Conservation (phyloP, 2,113 vertebrate genomes). For the Nothocercus julius region DNA sequence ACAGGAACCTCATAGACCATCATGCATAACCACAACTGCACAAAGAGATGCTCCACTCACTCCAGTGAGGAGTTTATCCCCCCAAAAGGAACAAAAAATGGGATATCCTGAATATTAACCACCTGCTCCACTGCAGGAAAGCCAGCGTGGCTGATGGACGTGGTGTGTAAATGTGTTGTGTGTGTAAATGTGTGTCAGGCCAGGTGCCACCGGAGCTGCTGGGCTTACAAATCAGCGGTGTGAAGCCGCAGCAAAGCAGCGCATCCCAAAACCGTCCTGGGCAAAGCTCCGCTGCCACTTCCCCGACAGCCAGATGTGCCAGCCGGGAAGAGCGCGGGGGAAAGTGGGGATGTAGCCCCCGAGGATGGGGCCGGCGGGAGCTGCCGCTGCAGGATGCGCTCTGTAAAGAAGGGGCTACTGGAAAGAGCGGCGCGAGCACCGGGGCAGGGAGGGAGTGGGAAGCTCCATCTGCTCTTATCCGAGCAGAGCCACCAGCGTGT, state of each 20-base stretch:
- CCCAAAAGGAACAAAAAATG: neutral
- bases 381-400: neutral
- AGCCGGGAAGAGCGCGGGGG: neutral
- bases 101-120: neutral
- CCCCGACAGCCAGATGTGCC: rapidly evolving
- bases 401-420: neutral
- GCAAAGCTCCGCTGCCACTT: neutral
- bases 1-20: neutral
- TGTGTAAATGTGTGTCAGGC: neutral
- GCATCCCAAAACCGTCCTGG: neutral
- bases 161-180: neutral
- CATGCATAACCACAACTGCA: neutral
- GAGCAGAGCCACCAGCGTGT: rapidly evolving
- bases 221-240: neutral
- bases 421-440: neutral
- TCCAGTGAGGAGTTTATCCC: neutral
- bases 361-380: rapidly evolving
- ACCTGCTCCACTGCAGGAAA: rapidly evolving
- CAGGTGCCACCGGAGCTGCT: neutral
- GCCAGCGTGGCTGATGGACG: neutral
- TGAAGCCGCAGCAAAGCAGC: rapidly evolving
- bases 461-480: conserved; percentile 10
- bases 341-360: neutral
- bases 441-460: neutral
- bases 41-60: rapidly evolving